Evolutionary conservation across 2,888 invertebrate species (phyloP), one percentile per base, ranked within the genome.

Genomic region (Trissolcus brochymenae): DNA sequence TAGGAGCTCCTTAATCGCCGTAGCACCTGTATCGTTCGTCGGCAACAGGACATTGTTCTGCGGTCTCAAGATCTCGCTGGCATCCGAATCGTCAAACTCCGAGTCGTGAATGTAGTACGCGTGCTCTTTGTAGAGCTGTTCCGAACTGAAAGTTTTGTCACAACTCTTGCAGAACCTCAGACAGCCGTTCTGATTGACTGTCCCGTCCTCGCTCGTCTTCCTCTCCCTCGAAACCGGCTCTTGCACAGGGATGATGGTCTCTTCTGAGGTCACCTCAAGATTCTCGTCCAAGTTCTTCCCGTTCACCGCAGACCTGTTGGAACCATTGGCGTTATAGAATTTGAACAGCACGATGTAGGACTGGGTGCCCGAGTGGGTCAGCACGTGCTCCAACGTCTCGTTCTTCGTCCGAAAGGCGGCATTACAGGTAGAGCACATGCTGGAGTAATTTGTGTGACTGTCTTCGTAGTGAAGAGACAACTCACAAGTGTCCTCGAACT

Each of bases 51-150:
- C 43, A 13, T 70, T 65, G 11, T 76, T 71, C 6, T 50, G 9
- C 6, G 72, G 67, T 13, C 49, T 66, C 1, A 71, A 14, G 1
- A 79, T 60, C 9, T 74, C 64, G 4, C 55, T 56, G 2, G 68
- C 50, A 0, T 62, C 29, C 0, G 57, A 43, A 4, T 73, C 66
- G 0, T 73, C 70, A 2, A 79, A 64, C 1, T 19, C 35, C 1
- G 49, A 57, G 51, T 79, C 79, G 21, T 79, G 79, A 13, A 64
- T 43, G 16, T 70, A 79, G 13, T 76, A 73, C 14, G 65, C 65
- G 4, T 79, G 79, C 14, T 73, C 70, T 9, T 54, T 55, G n/a
- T 70, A 76, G 6, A 70, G 4, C 11, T 59, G 64, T 9, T 62
- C 50, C 1, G 43, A 51, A 1, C 51, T 35, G 4, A 79, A 79